Percentiles rank a stretch among this genome's conserved stretches.
Evolutionary conservation across 1,140 invertebrate species (phyloP).

Genomic region (Caenorhabditis elegans): WBcel235 BX284606.5:4088501-4089000

Average conservation of each 20-base stretch:
- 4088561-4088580: too few species aligned
- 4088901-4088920: slow-evolving; percentile 14
- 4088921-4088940: slow-evolving; percentile 29
- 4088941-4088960: slow-evolving; percentile 10
- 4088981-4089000: slow-evolving; percentile 23
- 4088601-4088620: too few species aligned
- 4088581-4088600: too few species aligned
- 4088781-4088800: slow-evolving; percentile 28
- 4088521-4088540: too few species aligned
- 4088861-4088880: slow-evolving; percentile 27
- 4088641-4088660: too few species aligned
- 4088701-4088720: too few species aligned
- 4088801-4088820: slow-evolving; percentile 33
- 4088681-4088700: too few species aligned
- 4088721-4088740: too few species aligned
- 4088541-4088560: too few species aligned
- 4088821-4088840: slow-evolving; percentile 20
- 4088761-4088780: slow-evolving; percentile 7
- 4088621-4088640: too few species aligned
- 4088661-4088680: too few species aligned
- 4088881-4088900: slow-evolving; percentile 32
- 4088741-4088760: not conserved
- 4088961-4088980: not conserved
- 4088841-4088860: slow-evolving; percentile 32
- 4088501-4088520: too few species aligned